phyloP scores from a whole-genome alignment of 2,113 vertebrate species.

The Struthio camelus region DNA sequence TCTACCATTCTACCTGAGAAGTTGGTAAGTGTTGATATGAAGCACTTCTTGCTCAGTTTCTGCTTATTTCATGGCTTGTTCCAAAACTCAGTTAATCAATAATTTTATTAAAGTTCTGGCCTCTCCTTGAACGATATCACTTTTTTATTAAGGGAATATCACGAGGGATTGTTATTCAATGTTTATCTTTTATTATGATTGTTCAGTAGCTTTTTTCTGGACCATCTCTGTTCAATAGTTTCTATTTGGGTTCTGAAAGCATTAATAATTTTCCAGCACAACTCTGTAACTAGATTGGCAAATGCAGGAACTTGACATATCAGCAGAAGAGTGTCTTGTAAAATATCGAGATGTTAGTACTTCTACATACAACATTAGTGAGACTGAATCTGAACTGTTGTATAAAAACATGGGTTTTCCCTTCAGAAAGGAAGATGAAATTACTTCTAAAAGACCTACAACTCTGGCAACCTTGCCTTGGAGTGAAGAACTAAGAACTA shows the following conservation, averaged over 20 bases:
- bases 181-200: background rate
- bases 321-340: background rate
- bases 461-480: background rate
- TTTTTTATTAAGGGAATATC: background rate
- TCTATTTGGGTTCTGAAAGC: background rate
- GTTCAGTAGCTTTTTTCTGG: background rate
- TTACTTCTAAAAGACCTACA: background rate
- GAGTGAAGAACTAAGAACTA: background rate
- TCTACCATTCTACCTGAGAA: background rate
- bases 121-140: background rate
- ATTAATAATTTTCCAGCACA: background rate
- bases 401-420: background rate
- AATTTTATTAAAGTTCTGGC: background rate
- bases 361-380: background rate
- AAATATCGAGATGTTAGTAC: background rate
- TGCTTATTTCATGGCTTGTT: background rate
- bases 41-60: background rate
- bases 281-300: background rate
- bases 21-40: background rate
- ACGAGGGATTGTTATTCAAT: background rate
- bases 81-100: background rate
- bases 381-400: background rate
- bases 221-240: background rate
- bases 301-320: background rate
- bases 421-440: background rate